phyloP scores from a whole-genome alignment of 2,113 vertebrate species.

The Antennarius striatus region DNA sequence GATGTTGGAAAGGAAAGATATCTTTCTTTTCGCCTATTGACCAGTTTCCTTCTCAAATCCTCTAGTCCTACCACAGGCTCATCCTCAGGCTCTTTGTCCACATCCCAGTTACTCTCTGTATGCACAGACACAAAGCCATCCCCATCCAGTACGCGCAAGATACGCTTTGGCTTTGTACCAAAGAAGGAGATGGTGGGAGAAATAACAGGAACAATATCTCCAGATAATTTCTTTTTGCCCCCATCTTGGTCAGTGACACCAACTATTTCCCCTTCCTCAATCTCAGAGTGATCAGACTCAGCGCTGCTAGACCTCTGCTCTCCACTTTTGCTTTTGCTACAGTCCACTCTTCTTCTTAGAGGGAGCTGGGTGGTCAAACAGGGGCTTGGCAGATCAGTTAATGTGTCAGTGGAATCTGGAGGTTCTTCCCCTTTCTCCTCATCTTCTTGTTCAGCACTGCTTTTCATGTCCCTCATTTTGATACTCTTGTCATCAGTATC shows the following conservation, averaged over 20 bases:
- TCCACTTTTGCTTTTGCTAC: slow-evolving; percentile 31
- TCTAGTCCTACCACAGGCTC: slow-evolving; percentile 76
- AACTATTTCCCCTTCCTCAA: slow-evolving; percentile 92
- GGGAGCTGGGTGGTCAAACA: slow-evolving; percentile 45
- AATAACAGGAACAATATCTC: slow-evolving; percentile 32
- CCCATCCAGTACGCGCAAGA: slow-evolving; percentile 81
- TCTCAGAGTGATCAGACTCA: slow-evolving; percentile 84
- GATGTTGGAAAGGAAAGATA: slow-evolving; percentile 77
- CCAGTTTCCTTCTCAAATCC: slow-evolving; percentile 87
- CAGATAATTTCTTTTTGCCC: slow-evolving; percentile 36
- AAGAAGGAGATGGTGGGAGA: slow-evolving; percentile 70
- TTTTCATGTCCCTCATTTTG: slow-evolving; percentile 12
- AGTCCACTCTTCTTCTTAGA: slow-evolving; percentile 66
- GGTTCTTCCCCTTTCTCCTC: slow-evolving; percentile 70
- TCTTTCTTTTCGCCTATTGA: slow-evolving; percentile 84
- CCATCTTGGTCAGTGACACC: slow-evolving; percentile 60
- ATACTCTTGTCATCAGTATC: slow-evolving; percentile 50
- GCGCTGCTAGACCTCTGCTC: slow-evolving; percentile 30
- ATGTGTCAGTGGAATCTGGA: slow-evolving; percentile 66
- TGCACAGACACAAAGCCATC: slow-evolving; percentile 86
- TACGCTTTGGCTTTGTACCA: slow-evolving; percentile 75
- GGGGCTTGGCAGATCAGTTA: slow-evolving; percentile 55
- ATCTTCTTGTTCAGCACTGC: slow-evolving; percentile 11
- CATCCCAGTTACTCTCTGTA: slow-evolving; percentile 79
- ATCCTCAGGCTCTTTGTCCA: slow-evolving; percentile 44